phyloP scores from a whole-genome alignment of 2,113 vertebrate species.

The Rhinogobius similis region DNA sequence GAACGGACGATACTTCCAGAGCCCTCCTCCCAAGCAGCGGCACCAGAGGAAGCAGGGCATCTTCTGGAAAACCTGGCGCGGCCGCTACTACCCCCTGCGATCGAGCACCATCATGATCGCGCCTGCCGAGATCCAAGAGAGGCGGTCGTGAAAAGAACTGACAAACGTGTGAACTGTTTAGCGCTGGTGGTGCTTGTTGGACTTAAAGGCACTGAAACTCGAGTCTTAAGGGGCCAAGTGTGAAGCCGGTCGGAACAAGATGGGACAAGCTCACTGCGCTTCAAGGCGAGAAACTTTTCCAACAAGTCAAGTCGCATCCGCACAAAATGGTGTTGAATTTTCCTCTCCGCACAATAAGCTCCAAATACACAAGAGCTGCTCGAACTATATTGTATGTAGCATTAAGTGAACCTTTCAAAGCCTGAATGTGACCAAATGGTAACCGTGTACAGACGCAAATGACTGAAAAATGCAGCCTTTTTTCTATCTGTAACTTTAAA shows the following conservation, averaged over 20 bases:
- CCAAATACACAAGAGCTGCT: slow-evolving; percentile 10
- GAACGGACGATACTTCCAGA: slow-evolving; percentile 89
- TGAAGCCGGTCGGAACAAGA: slow-evolving; percentile 28
- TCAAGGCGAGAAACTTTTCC: slow-evolving; percentile 37
- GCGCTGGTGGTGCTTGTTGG: slow-evolving; percentile 23
- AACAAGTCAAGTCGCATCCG: slow-evolving; percentile 54
- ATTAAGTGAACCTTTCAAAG: slow-evolving; percentile 16
- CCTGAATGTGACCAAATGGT: slow-evolving; percentile 57
- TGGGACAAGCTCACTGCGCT: slow-evolving; percentile 28
- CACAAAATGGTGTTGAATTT: slow-evolving; percentile 17
- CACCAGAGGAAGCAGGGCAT: slow-evolving; percentile 91
- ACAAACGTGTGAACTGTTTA: slow-evolving; percentile 5
- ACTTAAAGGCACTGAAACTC: slow-evolving; percentile 17
- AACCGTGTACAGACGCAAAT: slow-evolving; percentile 48
- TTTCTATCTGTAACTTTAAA: slow-evolving; percentile 41
- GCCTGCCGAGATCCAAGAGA: slow-evolving; percentile 66
- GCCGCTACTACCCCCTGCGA: slow-evolving; percentile 92
- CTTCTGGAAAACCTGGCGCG: slow-evolving; percentile 97
- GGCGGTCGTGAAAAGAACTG: slow-evolving; percentile 67
- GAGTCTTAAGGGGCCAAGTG: background rate
- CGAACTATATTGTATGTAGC: slow-evolving; percentile 3
- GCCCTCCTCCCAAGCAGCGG: slow-evolving; percentile 85
- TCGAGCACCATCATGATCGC: slow-evolving; percentile 88
- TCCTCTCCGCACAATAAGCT: background rate
- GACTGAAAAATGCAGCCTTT: slow-evolving; percentile 35